Conservation (phyloP, 2,797 vertebrate genomes). For the Aratinga solstitialis region DNA sequence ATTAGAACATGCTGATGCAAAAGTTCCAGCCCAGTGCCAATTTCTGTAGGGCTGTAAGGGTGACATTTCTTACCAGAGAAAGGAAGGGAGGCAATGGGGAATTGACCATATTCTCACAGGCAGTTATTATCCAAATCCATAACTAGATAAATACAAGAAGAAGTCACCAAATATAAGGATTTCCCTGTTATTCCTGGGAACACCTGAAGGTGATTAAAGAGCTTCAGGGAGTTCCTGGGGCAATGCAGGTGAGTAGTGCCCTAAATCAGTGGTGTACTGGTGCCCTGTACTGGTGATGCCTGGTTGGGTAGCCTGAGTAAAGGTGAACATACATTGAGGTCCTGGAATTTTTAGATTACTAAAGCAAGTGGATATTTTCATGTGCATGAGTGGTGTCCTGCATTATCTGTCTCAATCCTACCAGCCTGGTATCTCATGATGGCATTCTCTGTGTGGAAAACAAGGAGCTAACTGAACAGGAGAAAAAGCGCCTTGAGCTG, state of each 20-base stretch:
- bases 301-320: not conserved
- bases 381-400: not conserved
- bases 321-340: not conserved
- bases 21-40: not conserved
- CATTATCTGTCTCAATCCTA: not conserved
- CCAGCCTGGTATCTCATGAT: not conserved
- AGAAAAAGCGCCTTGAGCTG: not conserved
- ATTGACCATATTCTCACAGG: not conserved
- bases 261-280: not conserved
- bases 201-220: not conserved
- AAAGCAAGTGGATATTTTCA: not conserved
- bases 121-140: not conserved
- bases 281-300: not conserved
- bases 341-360: not conserved
- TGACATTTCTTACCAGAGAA: not conserved
- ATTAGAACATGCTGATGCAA: not conserved
- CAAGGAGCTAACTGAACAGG: not conserved
- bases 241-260: not conserved
- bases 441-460: not conserved
- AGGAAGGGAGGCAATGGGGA: not conserved
- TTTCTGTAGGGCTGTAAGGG: not conserved
- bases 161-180: not conserved
- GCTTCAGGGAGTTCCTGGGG: not conserved
- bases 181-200: not conserved
- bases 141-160: not conserved